Base-by-base conservation (phyloP, 2,797 vertebrate genomes). In the Typhlichthys eigenmanni region DNA sequence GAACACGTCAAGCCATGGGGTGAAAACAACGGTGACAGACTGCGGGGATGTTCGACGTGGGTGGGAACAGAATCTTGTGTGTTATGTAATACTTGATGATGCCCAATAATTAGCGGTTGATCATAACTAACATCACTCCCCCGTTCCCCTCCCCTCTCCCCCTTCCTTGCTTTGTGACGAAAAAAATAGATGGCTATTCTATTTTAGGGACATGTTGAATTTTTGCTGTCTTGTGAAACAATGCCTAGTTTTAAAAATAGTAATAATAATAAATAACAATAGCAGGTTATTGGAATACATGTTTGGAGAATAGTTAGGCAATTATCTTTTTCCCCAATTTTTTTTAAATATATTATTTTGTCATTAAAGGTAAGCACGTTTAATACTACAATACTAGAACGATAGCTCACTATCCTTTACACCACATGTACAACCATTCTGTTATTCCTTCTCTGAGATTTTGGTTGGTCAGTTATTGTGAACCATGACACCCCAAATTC, bases 31-130 rank as follows among this genome's bases (percentile, higher is more conserved):
- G 55, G 67, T 65, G 76, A 69, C 58, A 56, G 64, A 77, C 82
- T 81, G 83, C 83, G 79, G 83, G 86, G 88, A 89, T 76, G 29
- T 69, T 85, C 81, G 68, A 66, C 78, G 88, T 85, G 86, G 87
- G 86, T 78, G 87, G 88, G 85, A 79, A 81, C 71, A 67, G 75
- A 50, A 73, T 79, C 75, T 78, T 84, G 74, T 72, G 49, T 80
- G 78, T 90, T 90, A 90, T 88, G 82, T 86, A 87, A 90, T 86
- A 84, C 85, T 74, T 83, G 87, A 87, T 88, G 80, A 66, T 14
- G 60, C 64, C 79, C 82, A 72, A 79, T 80, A 67, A 87, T 85
- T 82, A 87, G 77, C 68, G 77, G 68, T 56, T 54, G 62, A 87
- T 77, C 73, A 47, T 19, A 69, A 68, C 64, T 10, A 66, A 19